These are phyloP conservation scores for Oscheius myriophilus DNA, from an alignment of 2,888 invertebrate genomes.

Conservation along the genomic window DNA sequence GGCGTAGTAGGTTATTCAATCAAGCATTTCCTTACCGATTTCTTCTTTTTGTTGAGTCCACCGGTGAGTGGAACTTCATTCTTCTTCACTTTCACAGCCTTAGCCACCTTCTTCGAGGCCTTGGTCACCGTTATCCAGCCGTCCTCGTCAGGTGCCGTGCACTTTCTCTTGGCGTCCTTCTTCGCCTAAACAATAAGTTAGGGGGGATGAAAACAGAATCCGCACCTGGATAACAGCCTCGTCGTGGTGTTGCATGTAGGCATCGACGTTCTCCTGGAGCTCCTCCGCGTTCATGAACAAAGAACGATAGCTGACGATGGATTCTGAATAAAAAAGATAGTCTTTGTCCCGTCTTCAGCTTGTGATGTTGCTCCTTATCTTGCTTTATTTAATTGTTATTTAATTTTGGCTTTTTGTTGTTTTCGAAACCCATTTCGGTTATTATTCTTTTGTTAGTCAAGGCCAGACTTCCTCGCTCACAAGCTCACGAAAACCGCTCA, in stretches of 20 bases:
- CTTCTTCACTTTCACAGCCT: slow-evolving; percentile 43
- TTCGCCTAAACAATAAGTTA: slow-evolving; percentile 16
- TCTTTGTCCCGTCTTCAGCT: too few species aligned
- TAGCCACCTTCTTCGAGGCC: slow-evolving; percentile 33
- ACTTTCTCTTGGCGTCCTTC: slow-evolving; percentile 45
- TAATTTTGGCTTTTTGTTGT: too few species aligned
- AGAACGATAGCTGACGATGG: not conserved
- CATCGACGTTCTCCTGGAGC: slow-evolving; percentile 38
- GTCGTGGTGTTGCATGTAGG: slow-evolving; percentile 39
- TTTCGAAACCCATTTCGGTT: too few species aligned
- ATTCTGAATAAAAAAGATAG: not conserved
- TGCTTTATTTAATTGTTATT: too few species aligned
- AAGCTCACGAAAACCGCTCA: not conserved
- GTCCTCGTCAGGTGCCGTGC: slow-evolving; percentile 55
- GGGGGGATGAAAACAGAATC: not conserved
- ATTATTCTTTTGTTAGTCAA: too few species aligned
- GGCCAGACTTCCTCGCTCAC: too few species aligned
- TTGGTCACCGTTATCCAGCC: slow-evolving; percentile 62
- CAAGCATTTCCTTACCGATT: too few species aligned
- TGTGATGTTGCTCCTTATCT: too few species aligned
- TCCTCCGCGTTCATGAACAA: slow-evolving; percentile 23
- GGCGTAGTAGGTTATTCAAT: too few species aligned
- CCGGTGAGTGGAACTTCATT: slow-evolving; percentile 45
- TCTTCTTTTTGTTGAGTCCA: slow-evolving; percentile 37
- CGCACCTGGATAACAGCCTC: slow-evolving; percentile 31